Conservation (phyloP, 2,888 invertebrate genomes). For the Platycheirus rosarum region DNA sequence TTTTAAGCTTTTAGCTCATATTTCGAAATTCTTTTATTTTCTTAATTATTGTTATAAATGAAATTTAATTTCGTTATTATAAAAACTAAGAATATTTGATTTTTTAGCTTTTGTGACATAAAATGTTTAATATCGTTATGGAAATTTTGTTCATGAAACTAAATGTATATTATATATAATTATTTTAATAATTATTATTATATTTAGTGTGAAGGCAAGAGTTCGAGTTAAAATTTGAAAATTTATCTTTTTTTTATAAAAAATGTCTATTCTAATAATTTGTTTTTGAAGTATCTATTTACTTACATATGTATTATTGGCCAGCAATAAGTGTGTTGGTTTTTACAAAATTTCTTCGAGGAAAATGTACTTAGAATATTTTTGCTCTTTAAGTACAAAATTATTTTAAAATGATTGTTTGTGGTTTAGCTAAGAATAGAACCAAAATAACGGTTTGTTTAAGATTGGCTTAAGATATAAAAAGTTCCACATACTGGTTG, state of each 20-base stretch:
- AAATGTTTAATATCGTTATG: constrained; percentile 14
- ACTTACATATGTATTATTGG: constrained; percentile 24
- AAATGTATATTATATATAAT: background rate
- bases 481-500: constrained; percentile 66
- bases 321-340: constrained; percentile 46
- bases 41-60: constrained; percentile 9
- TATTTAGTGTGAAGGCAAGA: constrained; percentile 55
- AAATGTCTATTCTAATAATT: constrained; percentile 7
- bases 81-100: constrained; percentile 43
- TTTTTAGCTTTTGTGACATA: constrained; percentile 33
- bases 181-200: background rate
- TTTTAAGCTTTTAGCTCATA: constrained; percentile 35
- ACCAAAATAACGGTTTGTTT: constrained; percentile 18
- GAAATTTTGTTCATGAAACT: constrained; percentile 10
- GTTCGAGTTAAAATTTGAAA: constrained; percentile 26
- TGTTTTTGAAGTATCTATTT: constrained; percentile 11
- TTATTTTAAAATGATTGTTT: constrained; percentile 13
- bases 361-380: constrained; percentile 26
- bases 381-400: constrained; percentile 11
- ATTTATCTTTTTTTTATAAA: background rate
- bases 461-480: constrained; percentile 60
- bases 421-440: constrained; percentile 1
- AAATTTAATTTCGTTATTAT: constrained; percentile 32
- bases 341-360: constrained; percentile 47
- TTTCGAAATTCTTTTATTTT: constrained; percentile 60